Conservation (phyloP, 2,888 invertebrate genomes). For the Hirtodrosophila trivittata region DNA sequence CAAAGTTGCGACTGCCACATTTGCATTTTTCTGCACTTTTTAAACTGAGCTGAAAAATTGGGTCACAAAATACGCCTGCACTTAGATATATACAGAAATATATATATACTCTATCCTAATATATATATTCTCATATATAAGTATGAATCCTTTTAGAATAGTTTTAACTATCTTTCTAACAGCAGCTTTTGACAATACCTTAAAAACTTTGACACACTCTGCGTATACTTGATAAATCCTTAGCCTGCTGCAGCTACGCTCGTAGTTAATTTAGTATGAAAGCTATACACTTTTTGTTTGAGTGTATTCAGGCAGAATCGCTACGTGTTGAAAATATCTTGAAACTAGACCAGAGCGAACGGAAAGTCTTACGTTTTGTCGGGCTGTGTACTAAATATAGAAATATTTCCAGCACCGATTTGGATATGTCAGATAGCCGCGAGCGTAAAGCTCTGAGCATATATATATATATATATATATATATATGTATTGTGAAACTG, state of each 20-base stretch:
- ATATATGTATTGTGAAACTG: too few relatives aligned
- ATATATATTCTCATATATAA: not conserved
- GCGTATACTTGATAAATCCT: slow-evolving; percentile 27
- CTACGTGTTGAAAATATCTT: too few relatives aligned
- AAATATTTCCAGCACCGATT: slow-evolving; percentile 52
- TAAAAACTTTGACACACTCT: too few relatives aligned
- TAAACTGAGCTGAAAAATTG: slow-evolving; percentile 2
- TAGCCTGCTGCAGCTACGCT: too few relatives aligned
- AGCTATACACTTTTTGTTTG: too few relatives aligned
- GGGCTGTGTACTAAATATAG: slow-evolving; percentile 42
- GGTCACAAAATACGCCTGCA: slow-evolving; percentile 26
- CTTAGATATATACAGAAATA: not conserved
- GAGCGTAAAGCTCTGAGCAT: slow-evolving; percentile 2
- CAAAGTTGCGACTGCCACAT: too few relatives aligned
- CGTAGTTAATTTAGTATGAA: not conserved
- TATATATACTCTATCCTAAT: not conserved
- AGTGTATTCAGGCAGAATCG: too few relatives aligned
- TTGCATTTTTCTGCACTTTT: not conserved
- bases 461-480: not conserved
- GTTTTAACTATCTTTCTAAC: too few relatives aligned
- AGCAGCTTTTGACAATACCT: too few relatives aligned
- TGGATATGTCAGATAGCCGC: slow-evolving; percentile 36
- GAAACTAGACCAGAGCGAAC: slow-evolving; percentile 39
- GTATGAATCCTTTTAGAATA: too few relatives aligned
- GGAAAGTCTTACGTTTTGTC: slow-evolving; percentile 20